Evolutionary conservation across 1,140 invertebrate genomes (phyloP).

Genomic region (Myzus persicae): DNA sequence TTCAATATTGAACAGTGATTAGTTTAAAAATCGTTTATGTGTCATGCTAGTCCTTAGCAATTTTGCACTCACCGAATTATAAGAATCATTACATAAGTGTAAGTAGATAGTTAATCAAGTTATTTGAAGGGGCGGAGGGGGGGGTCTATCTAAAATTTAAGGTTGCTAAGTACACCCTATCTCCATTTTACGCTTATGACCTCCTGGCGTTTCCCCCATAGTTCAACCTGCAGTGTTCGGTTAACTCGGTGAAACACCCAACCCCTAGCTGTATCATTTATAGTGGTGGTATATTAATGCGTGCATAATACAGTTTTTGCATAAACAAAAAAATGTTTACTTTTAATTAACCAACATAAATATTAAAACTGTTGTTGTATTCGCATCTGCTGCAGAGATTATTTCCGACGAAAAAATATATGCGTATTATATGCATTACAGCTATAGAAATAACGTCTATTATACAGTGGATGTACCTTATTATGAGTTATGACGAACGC

Average conservation of each 20-base stretch:
- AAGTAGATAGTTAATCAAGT: not conserved
- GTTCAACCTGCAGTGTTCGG: not conserved
- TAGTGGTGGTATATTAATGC: not conserved
- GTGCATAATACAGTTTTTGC: not conserved
- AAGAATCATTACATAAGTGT: not conserved
- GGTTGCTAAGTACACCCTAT: not conserved
- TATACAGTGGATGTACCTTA: not conserved
- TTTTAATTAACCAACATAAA: constrained; percentile 13
- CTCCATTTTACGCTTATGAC: not conserved
- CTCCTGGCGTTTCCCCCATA: not conserved
- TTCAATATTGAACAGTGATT: no score
- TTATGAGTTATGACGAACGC: not conserved
- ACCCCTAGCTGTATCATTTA: not conserved
- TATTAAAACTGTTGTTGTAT: constrained; percentile 17
- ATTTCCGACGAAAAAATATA: not conserved
- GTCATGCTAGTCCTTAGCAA: not conserved
- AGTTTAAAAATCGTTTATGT: not conserved
- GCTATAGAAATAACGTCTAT: not conserved
- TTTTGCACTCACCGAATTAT: not conserved
- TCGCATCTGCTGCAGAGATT: not conserved
- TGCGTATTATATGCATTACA: not conserved
- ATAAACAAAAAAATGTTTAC: constrained; percentile 26
- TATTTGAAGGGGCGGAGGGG: not conserved
- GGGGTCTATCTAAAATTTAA: not conserved
- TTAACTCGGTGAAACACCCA: not conserved